Conservation (phyloP, 2,113 vertebrate genomes). For the Urocynchramus pylzowi region DNA sequence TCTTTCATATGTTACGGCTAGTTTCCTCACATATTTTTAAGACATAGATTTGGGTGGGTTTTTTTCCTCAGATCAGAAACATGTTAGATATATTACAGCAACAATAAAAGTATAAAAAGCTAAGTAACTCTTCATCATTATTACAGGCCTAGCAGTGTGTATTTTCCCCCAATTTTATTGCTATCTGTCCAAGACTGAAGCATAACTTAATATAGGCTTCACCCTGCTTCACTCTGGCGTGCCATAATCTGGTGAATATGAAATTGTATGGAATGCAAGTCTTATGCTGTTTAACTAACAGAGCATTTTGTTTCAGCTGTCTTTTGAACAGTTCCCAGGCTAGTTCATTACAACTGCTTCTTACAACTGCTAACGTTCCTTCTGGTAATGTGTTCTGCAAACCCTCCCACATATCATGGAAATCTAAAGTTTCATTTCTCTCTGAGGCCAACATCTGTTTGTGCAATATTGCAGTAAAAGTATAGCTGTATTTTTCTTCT, state of each 20-base stretch:
- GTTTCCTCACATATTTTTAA: neutral
- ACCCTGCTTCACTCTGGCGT: neutral
- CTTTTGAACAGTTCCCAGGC: constrained; percentile 57
- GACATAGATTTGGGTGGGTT: neutral
- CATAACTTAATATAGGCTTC: neutral
- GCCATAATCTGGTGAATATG: constrained; percentile 11
- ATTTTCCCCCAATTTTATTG: neutral
- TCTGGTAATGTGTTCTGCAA: constrained; percentile 46
- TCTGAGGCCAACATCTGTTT: constrained; percentile 49
- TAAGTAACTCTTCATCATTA: neutral
- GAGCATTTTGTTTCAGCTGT: constrained; percentile 49
- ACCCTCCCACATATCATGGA: neutral
- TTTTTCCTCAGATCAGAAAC: neutral
- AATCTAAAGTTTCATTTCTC: constrained; percentile 57
- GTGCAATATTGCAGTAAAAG: neutral
- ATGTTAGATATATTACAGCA: neutral
- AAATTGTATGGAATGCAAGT: constrained; percentile 1
- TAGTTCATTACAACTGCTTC: constrained; percentile 33
- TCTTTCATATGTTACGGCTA: neutral
- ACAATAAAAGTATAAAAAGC: neutral
- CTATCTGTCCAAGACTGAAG: neutral
- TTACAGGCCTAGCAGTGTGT: neutral
- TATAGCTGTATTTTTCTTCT: neutral
- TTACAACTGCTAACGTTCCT: constrained; percentile 17
- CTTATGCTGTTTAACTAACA: constrained; percentile 22